Base-by-base conservation (phyloP, 2,888 invertebrate genomes). In the Hedychridium roseum region DNA sequence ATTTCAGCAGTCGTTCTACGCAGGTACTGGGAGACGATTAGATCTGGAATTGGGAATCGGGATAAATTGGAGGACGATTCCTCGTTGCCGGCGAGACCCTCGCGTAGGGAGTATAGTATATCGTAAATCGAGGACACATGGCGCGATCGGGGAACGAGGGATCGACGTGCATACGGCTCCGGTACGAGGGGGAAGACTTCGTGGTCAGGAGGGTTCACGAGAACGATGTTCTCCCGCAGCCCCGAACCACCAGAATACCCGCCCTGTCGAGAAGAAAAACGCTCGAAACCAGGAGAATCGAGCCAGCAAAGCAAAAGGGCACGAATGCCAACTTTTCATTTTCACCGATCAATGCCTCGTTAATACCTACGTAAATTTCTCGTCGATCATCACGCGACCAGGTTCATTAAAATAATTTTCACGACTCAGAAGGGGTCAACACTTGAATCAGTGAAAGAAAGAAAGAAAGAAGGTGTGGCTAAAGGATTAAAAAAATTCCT, bases 81-180 rank as follows among this genome's bases (percentile, higher is more conserved):
- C 27, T 27, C n/a, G n/a, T 27, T 2, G 4, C 9, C 2, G 27
- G 27, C 2, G 9, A 3, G 3, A 2, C 9, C n/a, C n/a, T n/a
- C n/a, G n/a, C n/a, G n/a, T 16, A 9, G 28, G 17, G 18, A 4
- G 35, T 3, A 18, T 9, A 17, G 4, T 4, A 11, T 37, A 37
- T 37, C 36, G 14, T 37, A 37, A 37, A 23, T 37, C 21, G 26
- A 37, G 23, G 21, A 37, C 36, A 37, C 36, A 37, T 37, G 36
- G 36, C 36, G 14, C 21, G 7, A 12, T 12, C 4, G 5, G 23
- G 23, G 23, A n/a, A n/a, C n/a, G n/a, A n/a, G n/a, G n/a, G n/a
- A n/a, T 32, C 6, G 15, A 16, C 14, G 14, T n/a, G 17, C 15
- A 32, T 32, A 32, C 31, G 31, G 31, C n/a, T n/a, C n/a, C n/a